Conservation (phyloP, 2,888 invertebrate genomes). For the Noctua comes region DNA sequence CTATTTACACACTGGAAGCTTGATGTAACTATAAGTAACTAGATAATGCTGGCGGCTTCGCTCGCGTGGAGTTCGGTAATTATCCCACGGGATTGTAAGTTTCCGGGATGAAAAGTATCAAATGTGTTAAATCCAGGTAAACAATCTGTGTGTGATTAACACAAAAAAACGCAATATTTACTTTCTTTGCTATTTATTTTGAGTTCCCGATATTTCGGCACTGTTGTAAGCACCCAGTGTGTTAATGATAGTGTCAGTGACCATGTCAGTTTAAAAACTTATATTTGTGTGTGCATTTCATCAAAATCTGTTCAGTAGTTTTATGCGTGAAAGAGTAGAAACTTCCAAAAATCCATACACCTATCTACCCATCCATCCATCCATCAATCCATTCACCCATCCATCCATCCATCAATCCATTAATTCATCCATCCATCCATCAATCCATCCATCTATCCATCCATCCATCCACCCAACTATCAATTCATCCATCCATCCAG, state of each 20-base stretch:
- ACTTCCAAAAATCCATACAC: background rate
- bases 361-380: no score
- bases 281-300: background rate
- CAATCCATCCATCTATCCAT: background rate
- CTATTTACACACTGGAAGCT: conserved; percentile 22
- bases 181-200: no score
- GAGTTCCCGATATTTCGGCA: no score
- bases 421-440: background rate
- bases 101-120: background rate
- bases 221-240: no score
- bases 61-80: background rate
- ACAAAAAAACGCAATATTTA: no score
- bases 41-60: background rate
- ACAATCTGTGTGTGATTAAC: no score
- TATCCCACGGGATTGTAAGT: background rate
- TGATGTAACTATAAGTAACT: conserved; percentile 19
- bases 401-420: background rate
- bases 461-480: no score
- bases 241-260: no score
- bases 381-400: no score
- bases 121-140: background rate
- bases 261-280: no score
- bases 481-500: background rate
- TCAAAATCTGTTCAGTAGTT: background rate
- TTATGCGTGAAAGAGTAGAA: no score